These are phyloP conservation scores for Sminthopsis crassicaudata DNA, from an alignment of 2,113 vertebrate genomes.

Conservation along the genomic window DNA sequence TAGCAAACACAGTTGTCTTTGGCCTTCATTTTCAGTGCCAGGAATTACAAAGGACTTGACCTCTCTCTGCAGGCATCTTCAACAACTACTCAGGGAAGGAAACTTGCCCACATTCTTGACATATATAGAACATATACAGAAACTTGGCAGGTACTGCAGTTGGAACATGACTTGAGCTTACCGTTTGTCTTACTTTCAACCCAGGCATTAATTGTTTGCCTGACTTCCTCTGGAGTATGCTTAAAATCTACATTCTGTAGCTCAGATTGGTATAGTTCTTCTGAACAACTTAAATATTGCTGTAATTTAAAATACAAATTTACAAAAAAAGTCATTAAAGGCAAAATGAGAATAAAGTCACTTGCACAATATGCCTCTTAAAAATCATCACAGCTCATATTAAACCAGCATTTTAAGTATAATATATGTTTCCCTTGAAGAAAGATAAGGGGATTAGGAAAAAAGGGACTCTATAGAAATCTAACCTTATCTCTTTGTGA, in stretches of 20 bases:
- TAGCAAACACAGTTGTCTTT: background rate
- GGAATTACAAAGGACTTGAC: background rate
- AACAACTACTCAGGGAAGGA: background rate
- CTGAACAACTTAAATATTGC: constrained; percentile 83
- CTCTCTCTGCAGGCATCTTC: background rate
- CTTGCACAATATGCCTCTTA: background rate
- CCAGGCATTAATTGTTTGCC: constrained; percentile 83
- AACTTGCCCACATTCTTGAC: background rate
- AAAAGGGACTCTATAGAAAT: background rate
- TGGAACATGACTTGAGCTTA: constrained; percentile 53
- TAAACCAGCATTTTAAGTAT: background rate
- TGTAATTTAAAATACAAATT: constrained; percentile 63
- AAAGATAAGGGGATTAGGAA: background rate
- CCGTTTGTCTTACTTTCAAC: constrained; percentile 84
- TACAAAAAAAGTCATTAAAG: background rate
- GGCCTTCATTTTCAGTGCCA: background rate
- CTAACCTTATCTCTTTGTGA: background rate
- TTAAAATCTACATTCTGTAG: constrained; percentile 81
- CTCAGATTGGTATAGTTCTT: constrained; percentile 81
- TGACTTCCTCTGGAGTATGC: constrained; percentile 79
- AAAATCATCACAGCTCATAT: background rate
- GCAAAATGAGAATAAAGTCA: background rate
- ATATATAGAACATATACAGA: background rate
- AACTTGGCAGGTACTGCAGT: background rate
- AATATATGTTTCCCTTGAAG: background rate